Evolutionary conservation across 2,113 vertebrate genomes (phyloP), one percentile per base, ranked within the genome.

Genomic region (Hippopotamus amphibius): DNA sequence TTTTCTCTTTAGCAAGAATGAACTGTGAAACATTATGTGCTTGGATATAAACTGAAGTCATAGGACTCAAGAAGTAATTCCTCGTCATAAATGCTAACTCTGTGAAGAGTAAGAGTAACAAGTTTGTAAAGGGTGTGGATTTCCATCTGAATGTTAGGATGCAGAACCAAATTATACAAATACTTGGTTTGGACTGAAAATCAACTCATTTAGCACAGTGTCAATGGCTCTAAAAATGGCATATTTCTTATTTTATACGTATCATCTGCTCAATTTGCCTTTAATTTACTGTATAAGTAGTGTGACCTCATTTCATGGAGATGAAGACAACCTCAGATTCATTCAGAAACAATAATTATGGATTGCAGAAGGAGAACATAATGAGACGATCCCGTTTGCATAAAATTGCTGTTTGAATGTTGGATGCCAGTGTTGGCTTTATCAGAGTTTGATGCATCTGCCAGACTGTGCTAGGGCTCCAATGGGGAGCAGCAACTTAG

Each of bases 381-480:
- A 97, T 96, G 28, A 94, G 79, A 30, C 7, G 86, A 95, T 97
- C 69, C 96, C 0, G 10, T 77, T 96, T 97, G 93, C 53, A 90
- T 97, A 97, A 95, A 97, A 96, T 96, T 88, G 79, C 83, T 65
- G 33, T 93, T 98, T 97, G 88, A 97, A 68, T 97, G 85, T 13
- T 96, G 55, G 59, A 96, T 85, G 79, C 74, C 93, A 88, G 88
- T 87, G 48, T 93, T 97, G 95, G 65, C 95, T 98, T 98, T 98
- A 95, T 96, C 85, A 48, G 90, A 92, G 91, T 98, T 97, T 98
- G 97, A 97, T 96, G 95, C 90, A 97, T 93, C 96, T 97, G 89
- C 94, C 97, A 98, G 95, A 94, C 93, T 98, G 96, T 97, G 90
- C 63, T 69, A 87, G 88, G 93, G 79, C 48, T 98, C 84, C 87